phyloP scores from a whole-genome alignment of 2,888 invertebrate species.

The Rhamphomyia laevipes region DNA sequence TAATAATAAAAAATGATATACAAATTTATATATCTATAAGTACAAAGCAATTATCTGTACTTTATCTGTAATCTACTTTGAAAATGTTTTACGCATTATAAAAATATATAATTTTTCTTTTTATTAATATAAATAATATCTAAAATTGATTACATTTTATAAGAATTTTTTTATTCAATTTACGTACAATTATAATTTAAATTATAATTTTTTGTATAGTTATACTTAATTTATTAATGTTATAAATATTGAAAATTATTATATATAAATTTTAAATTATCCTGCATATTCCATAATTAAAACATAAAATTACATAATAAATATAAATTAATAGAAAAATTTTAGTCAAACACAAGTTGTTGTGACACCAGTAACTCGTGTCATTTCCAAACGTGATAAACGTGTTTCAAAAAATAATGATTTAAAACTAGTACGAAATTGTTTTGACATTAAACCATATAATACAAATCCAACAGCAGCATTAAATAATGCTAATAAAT shows the following conservation, averaged over 20 bases:
- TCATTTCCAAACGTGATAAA: conserved; percentile 36
- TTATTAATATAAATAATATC: neutral
- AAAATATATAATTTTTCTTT: neutral
- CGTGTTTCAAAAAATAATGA: conserved; percentile 59
- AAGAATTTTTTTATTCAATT: no score
- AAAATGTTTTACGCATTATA: neutral
- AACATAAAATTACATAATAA: no score
- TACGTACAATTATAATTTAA: no score
- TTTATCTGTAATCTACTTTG: neutral
- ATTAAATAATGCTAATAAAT: conserved; percentile 79
- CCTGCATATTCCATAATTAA: neutral
- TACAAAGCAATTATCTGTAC: no score
- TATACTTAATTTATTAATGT: no score
- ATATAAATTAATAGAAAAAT: neutral
- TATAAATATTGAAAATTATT: neutral
- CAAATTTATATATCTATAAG: no score
- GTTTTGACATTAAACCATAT: conserved; percentile 88
- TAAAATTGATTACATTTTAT: neutral
- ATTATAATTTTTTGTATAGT: no score
- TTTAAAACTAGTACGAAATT: conserved; percentile 71
- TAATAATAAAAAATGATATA: no score
- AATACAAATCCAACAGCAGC: conserved; percentile 88
- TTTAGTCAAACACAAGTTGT: conserved; percentile 35
- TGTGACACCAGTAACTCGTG: conserved; percentile 31
- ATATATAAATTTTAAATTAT: neutral